Percentiles rank a stretch among this genome's conserved stretches.
Conservation (phyloP, 2,888 invertebrate genomes). For the Mallateleia sp. region DNA sequence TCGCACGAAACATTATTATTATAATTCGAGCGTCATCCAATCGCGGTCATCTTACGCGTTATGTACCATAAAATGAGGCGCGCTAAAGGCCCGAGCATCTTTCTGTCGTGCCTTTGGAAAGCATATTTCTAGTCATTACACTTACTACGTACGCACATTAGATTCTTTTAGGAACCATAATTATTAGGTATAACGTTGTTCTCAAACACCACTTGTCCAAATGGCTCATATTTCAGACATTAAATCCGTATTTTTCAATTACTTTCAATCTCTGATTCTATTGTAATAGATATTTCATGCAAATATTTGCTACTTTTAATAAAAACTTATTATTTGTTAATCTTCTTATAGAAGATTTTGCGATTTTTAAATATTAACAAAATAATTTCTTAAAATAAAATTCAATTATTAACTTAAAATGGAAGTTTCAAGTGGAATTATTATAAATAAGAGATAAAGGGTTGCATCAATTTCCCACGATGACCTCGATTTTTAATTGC, state of each 20-base stretch:
- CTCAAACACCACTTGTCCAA: constrained; percentile 64
- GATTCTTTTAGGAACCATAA: constrained; percentile 70
- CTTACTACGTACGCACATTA: constrained; percentile 64
- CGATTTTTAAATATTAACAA: too few species aligned
- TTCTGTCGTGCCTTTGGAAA: constrained; percentile 67
- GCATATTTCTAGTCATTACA: constrained; percentile 68
- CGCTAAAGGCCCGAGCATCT: constrained; percentile 60
- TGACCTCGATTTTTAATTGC: constrained; percentile 6
- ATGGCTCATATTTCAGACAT: constrained; percentile 66
- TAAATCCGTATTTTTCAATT: constrained; percentile 68
- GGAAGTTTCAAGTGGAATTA: background rate
- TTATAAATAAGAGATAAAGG: background rate
- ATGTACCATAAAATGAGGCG: constrained; percentile 75
- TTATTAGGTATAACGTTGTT: constrained; percentile 69
- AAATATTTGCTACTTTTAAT: too few species aligned
- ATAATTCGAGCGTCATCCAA: constrained; percentile 75
- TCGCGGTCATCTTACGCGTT: constrained; percentile 75
- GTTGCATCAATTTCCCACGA: too few species aligned
- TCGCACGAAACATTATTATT: constrained; percentile 72
- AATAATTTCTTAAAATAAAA: background rate
- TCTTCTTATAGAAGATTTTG: too few species aligned
- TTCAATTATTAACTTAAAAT: background rate
- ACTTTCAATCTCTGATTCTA: constrained; percentile 30
- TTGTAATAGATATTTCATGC: background rate
- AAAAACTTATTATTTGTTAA: too few species aligned